Evolutionary conservation across 2,113 vertebrate genomes (phyloP).

Genomic region (Aldabrachelys gigantea): DNA sequence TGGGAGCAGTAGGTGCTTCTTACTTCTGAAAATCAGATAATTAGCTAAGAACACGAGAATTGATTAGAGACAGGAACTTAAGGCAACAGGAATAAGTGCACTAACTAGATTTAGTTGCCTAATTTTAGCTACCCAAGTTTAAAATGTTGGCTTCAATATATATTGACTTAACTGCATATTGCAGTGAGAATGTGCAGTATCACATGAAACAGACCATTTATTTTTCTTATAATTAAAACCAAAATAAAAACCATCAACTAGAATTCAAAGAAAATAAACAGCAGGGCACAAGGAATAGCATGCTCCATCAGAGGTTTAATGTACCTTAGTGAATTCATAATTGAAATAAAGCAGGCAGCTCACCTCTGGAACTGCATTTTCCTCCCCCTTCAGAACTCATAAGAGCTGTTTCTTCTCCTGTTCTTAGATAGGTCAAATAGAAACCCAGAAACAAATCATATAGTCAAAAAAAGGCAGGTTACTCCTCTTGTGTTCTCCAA

Average conservation of each 20-base stretch:
- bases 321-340: constrained; percentile 15
- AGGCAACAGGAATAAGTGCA: no score
- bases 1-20: background rate
- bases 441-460: background rate
- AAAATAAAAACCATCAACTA: background rate
- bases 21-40: background rate
- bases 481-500: constrained; percentile 24
- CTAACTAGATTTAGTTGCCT: background rate
- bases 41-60: background rate
- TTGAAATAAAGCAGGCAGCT: constrained; percentile 28
- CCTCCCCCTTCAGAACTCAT: constrained; percentile 5
- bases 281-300: background rate
- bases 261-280: constrained; percentile 5
- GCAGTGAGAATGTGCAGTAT: background rate
- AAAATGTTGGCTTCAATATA: background rate
- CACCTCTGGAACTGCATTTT: constrained; percentile 14
- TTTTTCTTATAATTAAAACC: constrained; percentile 39
- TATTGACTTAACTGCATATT: background rate
- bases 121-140: background rate
- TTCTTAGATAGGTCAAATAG: constrained; percentile 20
- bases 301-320: constrained; percentile 14
- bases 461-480: background rate
- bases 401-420: constrained; percentile 1
- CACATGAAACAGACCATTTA: background rate
- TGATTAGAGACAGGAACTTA: no score